Percentiles rank a stretch among this genome's conserved stretches.
phyloP scores from a whole-genome alignment of 2,888 invertebrate species.

The Pyralis farinalis region DNA sequence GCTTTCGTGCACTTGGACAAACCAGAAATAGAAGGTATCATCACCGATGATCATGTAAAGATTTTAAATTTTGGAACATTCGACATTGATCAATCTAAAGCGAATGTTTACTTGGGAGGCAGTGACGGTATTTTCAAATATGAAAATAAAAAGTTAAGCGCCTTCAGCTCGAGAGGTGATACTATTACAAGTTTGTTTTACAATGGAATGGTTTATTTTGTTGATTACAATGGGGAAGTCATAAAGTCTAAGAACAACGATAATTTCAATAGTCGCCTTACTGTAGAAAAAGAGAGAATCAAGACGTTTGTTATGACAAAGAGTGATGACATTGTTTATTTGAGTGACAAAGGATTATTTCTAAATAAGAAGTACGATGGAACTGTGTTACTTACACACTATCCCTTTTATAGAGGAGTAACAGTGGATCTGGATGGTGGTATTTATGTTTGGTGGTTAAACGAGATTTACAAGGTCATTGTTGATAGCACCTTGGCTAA shows the following conservation, averaged over 20 bases:
- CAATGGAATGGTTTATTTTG: slow-evolving; percentile 55
- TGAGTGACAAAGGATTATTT: slow-evolving; percentile 50
- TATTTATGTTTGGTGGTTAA: slow-evolving; percentile 67
- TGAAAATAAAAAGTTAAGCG: slow-evolving; percentile 38
- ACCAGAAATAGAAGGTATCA: slow-evolving; percentile 30
- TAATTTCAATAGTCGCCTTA: slow-evolving; percentile 34
- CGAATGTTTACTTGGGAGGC: slow-evolving; percentile 56
- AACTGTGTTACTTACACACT: slow-evolving; percentile 43
- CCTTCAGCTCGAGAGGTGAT: slow-evolving; percentile 58
- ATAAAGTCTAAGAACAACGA: slow-evolving; percentile 54
- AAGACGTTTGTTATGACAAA: slow-evolving; percentile 58
- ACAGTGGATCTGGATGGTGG: slow-evolving; percentile 51
- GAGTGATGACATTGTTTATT: slow-evolving; percentile 48
- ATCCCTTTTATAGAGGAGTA: slow-evolving; percentile 58
- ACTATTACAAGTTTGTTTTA: slow-evolving; percentile 48
- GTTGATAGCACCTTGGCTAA: slow-evolving; percentile 38
- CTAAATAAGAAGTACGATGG: slow-evolving; percentile 41
- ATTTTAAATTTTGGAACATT: slow-evolving; percentile 60
- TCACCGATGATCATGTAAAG: slow-evolving; percentile 32
- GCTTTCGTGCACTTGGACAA: slow-evolving; percentile 52
- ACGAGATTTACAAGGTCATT: slow-evolving; percentile 56
- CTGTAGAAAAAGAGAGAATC: slow-evolving; percentile 38
- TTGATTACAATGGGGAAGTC: slow-evolving; percentile 39
- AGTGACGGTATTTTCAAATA: slow-evolving; percentile 54
- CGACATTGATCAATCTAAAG: slow-evolving; percentile 58